Base-by-base conservation (phyloP, 2,888 invertebrate species). In the Taenaris catops region DNA sequence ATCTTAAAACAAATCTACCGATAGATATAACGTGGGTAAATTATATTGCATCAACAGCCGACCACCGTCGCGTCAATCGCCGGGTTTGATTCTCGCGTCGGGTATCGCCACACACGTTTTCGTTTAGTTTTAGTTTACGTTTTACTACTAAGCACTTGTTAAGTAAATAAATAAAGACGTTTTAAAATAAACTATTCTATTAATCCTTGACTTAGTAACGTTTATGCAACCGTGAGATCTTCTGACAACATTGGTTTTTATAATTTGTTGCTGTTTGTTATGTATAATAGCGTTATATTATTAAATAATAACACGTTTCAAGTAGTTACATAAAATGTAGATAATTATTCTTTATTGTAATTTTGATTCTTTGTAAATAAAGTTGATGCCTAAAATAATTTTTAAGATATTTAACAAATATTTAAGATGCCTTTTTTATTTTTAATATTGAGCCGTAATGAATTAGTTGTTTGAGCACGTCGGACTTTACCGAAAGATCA, bases 81-180 rank as follows among this genome's bases (percentile, higher is more conserved):
- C 62, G 57, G 57, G 59, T 59, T 60, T 58, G 59, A 51, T 49
- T 57, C 68, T 50, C 62, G 51, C 57, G 52, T 60, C 63, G 58
- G 61, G 55, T 63, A 63, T 40, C 38, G 41, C 43, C 38, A 38
- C 40, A 38, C 40, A 39, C 47, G 48, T 49, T 46, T 48, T 46
- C 48, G 46, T 42, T 48, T 48, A 46, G 45, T 34, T 42, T 40
- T 45, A 45, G 76, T 76, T 78, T 75, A 76, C 72, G 68, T 78
- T 76, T 70, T 66, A 68, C 71, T 72, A 75, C 76, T 74, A 74
- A 83, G 74, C 78, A 83, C 81, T 80, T 78, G 78, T 78, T 73
- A 63, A 62, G 68, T 79, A 81, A 81, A 83, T 80, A 83, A 83
- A 83, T 80, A 81, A 58, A 72, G 61, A 49, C 59, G 72, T 61